phyloP scores from a whole-genome alignment of 1,140 invertebrate genomes.

The Drosophila rhopaloa region DNA sequence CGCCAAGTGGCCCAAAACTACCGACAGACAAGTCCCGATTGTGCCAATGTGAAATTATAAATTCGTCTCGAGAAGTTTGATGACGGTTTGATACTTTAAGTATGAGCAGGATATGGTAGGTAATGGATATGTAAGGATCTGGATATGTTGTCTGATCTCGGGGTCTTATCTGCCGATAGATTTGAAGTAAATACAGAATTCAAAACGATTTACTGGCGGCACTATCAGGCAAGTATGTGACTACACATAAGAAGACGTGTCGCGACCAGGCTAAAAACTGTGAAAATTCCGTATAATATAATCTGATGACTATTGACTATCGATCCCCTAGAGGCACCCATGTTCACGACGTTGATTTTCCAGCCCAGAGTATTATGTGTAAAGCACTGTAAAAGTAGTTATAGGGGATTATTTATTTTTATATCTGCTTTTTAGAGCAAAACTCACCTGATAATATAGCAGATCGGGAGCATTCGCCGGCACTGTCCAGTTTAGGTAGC shows the following conservation, averaged over 20 bases:
- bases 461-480: constrained; percentile 91
- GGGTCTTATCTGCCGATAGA: constrained; percentile 18
- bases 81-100: constrained; percentile 18
- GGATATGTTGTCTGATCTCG: constrained; percentile 35
- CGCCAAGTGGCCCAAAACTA: constrained; percentile 16
- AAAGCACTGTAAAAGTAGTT: constrained; percentile 90
- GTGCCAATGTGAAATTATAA: constrained; percentile 57
- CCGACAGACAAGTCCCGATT: constrained; percentile 11
- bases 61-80: constrained; percentile 46
- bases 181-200: constrained; percentile 11
- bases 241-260: constrained; percentile 34
- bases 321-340: constrained; percentile 84
- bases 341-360: constrained; percentile 95
- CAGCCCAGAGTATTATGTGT: constrained; percentile 95
- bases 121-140: constrained; percentile 51
- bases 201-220: constrained; percentile 31
- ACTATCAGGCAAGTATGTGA: constrained; percentile 73
- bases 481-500: constrained; percentile 92
- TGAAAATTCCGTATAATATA: constrained; percentile 38
- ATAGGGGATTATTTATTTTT: neutral
- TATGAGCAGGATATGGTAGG: constrained; percentile 8
- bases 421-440: neutral
- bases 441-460: constrained; percentile 94
- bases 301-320: constrained; percentile 12
- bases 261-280: constrained; percentile 70